Conservation (phyloP, 1,140 invertebrate species). For the Scaptomyza hsui region DNA sequence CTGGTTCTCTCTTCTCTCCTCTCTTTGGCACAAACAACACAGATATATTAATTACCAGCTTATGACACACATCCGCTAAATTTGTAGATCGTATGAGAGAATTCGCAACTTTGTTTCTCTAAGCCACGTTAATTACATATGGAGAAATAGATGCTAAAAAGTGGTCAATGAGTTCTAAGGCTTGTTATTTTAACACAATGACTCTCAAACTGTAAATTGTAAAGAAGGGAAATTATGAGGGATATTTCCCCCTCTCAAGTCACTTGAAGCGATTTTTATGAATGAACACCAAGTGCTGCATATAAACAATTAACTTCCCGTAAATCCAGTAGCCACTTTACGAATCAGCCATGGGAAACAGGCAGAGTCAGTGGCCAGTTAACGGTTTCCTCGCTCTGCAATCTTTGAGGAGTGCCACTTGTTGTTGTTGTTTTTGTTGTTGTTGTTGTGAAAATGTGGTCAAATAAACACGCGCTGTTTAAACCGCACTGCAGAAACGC, state of each 20-base stretch:
- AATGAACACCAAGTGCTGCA: constrained; percentile 55
- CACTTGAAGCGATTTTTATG: constrained; percentile 53
- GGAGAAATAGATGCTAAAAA: constrained; percentile 42
- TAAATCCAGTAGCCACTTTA: constrained; percentile 6
- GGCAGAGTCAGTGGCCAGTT: constrained; percentile 20
- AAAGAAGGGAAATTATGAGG: too few species aligned
- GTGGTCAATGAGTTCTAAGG: background rate
- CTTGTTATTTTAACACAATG: too few species aligned
- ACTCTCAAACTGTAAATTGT: too few species aligned
- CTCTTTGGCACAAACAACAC: background rate
- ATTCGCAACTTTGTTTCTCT: constrained; percentile 50
- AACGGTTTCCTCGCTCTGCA: constrained; percentile 11
- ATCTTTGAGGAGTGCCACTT: constrained; percentile 4
- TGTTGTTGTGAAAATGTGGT: constrained; percentile 5
- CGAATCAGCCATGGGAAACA: constrained; percentile 34
- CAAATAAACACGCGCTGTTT: constrained; percentile 14
- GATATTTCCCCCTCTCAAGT: constrained; percentile 9
- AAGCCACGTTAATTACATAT: constrained; percentile 53
- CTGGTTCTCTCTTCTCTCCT: too few species aligned
- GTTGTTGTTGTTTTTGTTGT: background rate
- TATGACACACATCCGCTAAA: constrained; percentile 58
- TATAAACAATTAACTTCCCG: background rate
- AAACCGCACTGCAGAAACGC: background rate
- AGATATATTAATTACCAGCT: constrained; percentile 17
- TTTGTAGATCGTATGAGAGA: constrained; percentile 32